These are phyloP conservation scores for Coboldia fuscipes DNA, from an alignment of 1,140 invertebrate species.

Conservation along the genomic window DNA sequence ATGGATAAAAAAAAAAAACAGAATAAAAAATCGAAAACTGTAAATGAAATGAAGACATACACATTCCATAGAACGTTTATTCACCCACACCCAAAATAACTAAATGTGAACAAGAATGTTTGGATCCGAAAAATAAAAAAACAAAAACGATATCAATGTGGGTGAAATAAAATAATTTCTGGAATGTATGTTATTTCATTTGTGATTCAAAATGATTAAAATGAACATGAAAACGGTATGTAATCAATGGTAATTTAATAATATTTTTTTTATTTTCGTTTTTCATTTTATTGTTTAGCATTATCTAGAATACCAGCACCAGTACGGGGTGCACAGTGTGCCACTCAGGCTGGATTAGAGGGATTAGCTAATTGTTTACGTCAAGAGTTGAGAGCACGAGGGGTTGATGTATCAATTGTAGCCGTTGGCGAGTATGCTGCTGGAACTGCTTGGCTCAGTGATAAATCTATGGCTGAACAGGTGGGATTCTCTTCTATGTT, in stretches of 20 bases:
- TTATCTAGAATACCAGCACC: slow-evolving; percentile 55
- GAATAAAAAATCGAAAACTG: too few relatives aligned
- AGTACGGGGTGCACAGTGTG: slow-evolving; percentile 56
- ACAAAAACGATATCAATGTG: too few relatives aligned
- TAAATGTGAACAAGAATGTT: too few relatives aligned
- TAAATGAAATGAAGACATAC: too few relatives aligned
- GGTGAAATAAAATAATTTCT: too few relatives aligned
- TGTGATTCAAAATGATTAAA: not conserved
- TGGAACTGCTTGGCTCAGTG: slow-evolving; percentile 51
- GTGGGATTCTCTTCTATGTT: slow-evolving; percentile 26
- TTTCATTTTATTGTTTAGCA: slow-evolving; percentile 16
- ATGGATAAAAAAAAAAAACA: too few relatives aligned
- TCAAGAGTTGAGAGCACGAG: slow-evolving; percentile 53
- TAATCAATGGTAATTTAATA: not conserved
- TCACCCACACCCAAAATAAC: too few relatives aligned
- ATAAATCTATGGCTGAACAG: slow-evolving; percentile 46
- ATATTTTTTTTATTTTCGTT: slow-evolving; percentile 1
- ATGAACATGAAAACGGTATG: not conserved
- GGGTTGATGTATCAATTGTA: slow-evolving; percentile 53
- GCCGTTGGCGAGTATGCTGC: slow-evolving; percentile 63
- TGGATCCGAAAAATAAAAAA: too few relatives aligned
- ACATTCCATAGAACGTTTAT: too few relatives aligned
- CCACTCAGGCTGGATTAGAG: slow-evolving; percentile 53
- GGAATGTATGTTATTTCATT: not conserved
- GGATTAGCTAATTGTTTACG: slow-evolving; percentile 59